Conservation (phyloP, 2,113 vertebrate genomes). For the Pterocles orientalis region DNA sequence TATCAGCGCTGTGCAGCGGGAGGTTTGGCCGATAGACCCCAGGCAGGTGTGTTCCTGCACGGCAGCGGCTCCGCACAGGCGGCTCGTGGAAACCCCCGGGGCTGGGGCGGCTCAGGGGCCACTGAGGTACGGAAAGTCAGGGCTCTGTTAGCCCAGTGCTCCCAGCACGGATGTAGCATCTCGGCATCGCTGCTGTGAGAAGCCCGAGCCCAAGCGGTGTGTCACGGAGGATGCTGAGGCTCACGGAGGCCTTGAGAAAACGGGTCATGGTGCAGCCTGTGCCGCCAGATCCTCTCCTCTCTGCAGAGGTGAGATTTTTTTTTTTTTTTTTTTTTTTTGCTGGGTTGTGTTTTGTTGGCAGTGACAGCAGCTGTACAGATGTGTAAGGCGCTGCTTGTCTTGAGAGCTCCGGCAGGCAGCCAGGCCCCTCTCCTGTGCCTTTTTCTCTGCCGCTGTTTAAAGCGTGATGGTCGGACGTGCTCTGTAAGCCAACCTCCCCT, state of each 20-base stretch:
- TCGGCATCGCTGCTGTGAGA: not conserved
- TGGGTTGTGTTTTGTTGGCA: not conserved
- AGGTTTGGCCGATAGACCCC: not conserved
- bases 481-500: fast-evolving
- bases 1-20: fast-evolving
- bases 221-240: not conserved
- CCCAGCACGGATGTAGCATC: not conserved
- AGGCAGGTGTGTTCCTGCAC: not conserved
- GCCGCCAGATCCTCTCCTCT: not conserved
- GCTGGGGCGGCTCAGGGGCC: not conserved
- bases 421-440: not conserved
- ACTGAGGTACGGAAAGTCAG: fast-evolving
- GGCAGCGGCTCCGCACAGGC: not conserved
- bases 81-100: fast-evolving
- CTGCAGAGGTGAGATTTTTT: not conserved
- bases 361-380: not conserved
- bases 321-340: not conserved
- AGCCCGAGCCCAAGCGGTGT: not conserved
- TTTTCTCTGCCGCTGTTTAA: not conserved
- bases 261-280: too few relatives aligned
- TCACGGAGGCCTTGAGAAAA: not conserved
- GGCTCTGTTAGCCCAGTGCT: fast-evolving
- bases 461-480: not conserved
- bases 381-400: not conserved
- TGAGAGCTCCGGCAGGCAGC: not conserved